These are phyloP conservation scores for Smittia sp. DNA, from an alignment of 2,888 invertebrate genomes.

Conservation along the genomic window DNA sequence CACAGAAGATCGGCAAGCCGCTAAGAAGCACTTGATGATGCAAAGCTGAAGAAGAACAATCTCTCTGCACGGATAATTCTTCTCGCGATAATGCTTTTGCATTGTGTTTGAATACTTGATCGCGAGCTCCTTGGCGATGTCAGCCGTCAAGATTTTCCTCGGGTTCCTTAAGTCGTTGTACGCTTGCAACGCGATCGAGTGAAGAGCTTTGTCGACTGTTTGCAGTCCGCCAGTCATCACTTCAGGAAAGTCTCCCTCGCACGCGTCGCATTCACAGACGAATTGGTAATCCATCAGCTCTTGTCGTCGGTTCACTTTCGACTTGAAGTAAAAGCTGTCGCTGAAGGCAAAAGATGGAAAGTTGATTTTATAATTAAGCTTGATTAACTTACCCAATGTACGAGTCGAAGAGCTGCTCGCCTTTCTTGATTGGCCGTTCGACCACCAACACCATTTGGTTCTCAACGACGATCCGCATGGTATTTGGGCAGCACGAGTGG, in stretches of 20 bases:
- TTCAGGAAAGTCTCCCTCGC: conserved; percentile 66
- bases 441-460: conserved; percentile 57
- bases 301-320: conserved; percentile 47
- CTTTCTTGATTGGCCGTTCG: conserved; percentile 63
- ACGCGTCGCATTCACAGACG: conserved; percentile 72
- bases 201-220: background rate
- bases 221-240: conserved; percentile 45
- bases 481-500: conserved; percentile 85
- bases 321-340: conserved; percentile 30
- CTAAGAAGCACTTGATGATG: conserved; percentile 25
- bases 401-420: conserved; percentile 73
- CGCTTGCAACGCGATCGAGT: background rate
- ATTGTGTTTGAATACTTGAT: background rate
- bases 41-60: conserved; percentile 20
- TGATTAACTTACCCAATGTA: conserved; percentile 70
- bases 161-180: conserved; percentile 1
- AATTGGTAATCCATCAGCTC: conserved; percentile 75
- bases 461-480: conserved; percentile 62
- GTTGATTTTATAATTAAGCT: background rate
- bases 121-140: background rate
- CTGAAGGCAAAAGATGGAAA: background rate
- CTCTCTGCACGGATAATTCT: conserved; percentile 29
- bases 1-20: background rate
- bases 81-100: background rate
- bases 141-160: background rate